Base-by-base conservation (phyloP, 2,113 vertebrate genomes). In the Takifugu flavidus region DNA sequence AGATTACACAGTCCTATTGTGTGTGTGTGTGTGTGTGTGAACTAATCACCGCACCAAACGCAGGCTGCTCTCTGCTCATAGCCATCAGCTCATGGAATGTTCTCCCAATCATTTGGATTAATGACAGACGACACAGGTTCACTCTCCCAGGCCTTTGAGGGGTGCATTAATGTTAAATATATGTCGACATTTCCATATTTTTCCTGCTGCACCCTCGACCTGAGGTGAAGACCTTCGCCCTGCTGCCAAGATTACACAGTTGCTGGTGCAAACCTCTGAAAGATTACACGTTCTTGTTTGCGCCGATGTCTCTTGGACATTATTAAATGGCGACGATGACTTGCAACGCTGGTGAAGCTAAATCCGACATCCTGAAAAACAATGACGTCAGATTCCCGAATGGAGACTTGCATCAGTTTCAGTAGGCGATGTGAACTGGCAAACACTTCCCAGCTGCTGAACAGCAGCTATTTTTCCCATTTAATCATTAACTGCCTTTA, bases 401-500 rank as follows among this genome's bases (percentile, higher is more conserved):
- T 39, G 15, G 12, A n/a, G 15, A 14, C 15, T 47, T n/a, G 45
- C 15, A 13, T 39, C 34, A 39, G 7, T 39, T 39, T 39, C 3
- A 10, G 34, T 52, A 57, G 53, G 29, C 45, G 31, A 43, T 47
- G 54, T 59, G 13, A 46, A 56, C 49, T 26, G n/a, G 70, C 80
- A 70, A 78, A 84, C 79, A 49, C 60, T 20, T 47, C 15, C 72
- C 87, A 84, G 68, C 65, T 85, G 82, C 46, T 34, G 10, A 72
- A 70, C 59, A 82, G 83, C 70, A 80, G 84, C 77, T n/a, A 45
- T 59, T 42, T 66, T 53, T 65, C 47, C 57, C 67, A 49, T 83
- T 71, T 79, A 89, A 89, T 90, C 63, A 89, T 90, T 90, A 87
- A 82, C 84, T 28, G 46, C 3, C 1, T 10, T 39, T 10, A 7